Percentiles rank a stretch among this genome's conserved stretches.
These are phyloP conservation scores for Drosophila kuntzei DNA, from an alignment of 2,888 invertebrate species.

Conservation along the genomic window DNA sequence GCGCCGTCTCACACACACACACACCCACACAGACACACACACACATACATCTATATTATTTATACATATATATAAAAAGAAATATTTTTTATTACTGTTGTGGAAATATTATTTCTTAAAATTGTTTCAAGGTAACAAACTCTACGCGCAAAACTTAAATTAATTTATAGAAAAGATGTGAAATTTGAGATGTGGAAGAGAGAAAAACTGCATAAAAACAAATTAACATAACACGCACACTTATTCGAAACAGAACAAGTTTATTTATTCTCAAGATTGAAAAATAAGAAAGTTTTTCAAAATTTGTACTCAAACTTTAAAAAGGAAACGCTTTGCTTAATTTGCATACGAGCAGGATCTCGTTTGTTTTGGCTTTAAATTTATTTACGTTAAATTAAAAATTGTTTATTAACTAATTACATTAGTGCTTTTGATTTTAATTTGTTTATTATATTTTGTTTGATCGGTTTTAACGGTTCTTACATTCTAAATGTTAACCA, in stretches of 20 bases:
- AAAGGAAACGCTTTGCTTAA: constrained; percentile 59
- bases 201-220: constrained; percentile 42
- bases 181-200: constrained; percentile 38
- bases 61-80: constrained; percentile 62
- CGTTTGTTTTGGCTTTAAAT: constrained; percentile 83
- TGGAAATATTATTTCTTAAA: constrained; percentile 68
- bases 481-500: constrained; percentile 75
- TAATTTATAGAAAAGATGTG: constrained; percentile 58
- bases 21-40: constrained; percentile 18
- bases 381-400: constrained; percentile 59
- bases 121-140: constrained; percentile 56
- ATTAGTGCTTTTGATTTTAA: constrained; percentile 46
- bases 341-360: constrained; percentile 84
- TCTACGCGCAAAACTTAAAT: constrained; percentile 78
- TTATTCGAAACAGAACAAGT: constrained; percentile 51
- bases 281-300: constrained; percentile 57
- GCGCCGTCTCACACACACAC: constrained; percentile 32
- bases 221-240: constrained; percentile 33
- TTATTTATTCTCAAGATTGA: constrained; percentile 67
- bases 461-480: constrained; percentile 56
- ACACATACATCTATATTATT: constrained; percentile 54
- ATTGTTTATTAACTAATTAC: constrained; percentile 65
- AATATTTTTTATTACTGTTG: constrained; percentile 65
- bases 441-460: constrained; percentile 31
- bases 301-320: constrained; percentile 56